Base-by-base conservation (phyloP, 2,888 invertebrate species). In the Drosophila greeni region DNA sequence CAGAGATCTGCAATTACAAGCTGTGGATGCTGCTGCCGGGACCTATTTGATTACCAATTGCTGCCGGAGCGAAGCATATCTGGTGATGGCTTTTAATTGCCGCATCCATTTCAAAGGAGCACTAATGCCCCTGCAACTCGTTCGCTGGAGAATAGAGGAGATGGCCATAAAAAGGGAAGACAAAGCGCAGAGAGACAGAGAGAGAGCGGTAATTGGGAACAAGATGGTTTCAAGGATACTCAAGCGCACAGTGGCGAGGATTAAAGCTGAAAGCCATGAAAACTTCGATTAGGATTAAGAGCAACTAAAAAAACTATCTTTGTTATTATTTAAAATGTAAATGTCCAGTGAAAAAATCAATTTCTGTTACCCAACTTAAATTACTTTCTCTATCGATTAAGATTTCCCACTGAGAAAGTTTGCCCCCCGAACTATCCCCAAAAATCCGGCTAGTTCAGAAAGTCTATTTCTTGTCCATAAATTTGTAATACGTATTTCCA, bases 31-130 rank as follows among this genome's bases (percentile, higher is more conserved):
- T 16, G 43, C 11, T 45, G 43, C 26, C 33, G 36, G 36, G 42
- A 47, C 54, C 68, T 78, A 83, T 83, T 78, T 83, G 83, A 83
- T 83, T 78, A 75, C 84, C 83, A 81, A 83, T 77, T 83, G 81
- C 70, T 73, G 64, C 51, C 39, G 24, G 26, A 34, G 49, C 48
- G 31, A 34, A 14, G 59, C 60, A 37, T 59, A 60, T 59, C 59
- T 45, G 59, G 37, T 37, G 61, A 60, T 49, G 61, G 52, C 52
- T 67, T 66, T 67, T 67, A 67, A 67, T 67, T 67, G 61, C 70
- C 52, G 53, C 67, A 60, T 67, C 53, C 70, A 60, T 67, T 69
- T 60, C 36, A 61, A 53, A 53, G 68, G 16, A 59, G 37, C 69
- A 37, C 67, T 60, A 69, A 48, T 69, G 61, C 47, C 37, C 40